Percentiles rank a stretch among this genome's conserved stretches.
Evolutionary conservation across 1,140 invertebrate species (phyloP).

Genomic region (Lanistes nyassanus): DNA sequence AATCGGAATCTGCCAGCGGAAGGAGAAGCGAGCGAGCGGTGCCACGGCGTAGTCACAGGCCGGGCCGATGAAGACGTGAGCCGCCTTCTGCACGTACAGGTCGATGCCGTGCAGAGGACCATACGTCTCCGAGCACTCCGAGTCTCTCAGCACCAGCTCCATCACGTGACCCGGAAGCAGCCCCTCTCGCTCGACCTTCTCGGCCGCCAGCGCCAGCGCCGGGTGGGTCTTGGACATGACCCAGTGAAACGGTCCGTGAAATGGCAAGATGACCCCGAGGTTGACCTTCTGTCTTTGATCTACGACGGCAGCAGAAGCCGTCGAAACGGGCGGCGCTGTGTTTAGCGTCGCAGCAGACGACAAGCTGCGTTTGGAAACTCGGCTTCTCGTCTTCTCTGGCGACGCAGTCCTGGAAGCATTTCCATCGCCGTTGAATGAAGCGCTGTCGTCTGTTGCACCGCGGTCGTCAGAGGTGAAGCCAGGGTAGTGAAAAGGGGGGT

Average conservation of each 20-base stretch:
- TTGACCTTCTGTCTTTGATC: conserved; percentile 18
- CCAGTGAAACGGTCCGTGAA: conserved; percentile 32
- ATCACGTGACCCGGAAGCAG: conserved; percentile 39
- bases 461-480: too few relatives aligned
- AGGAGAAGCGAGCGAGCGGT: conserved; percentile 86
- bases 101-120: conserved; percentile 58
- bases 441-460: too few relatives aligned
- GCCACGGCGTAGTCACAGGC: conserved; percentile 93
- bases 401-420: too few relatives aligned
- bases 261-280: conserved; percentile 42
- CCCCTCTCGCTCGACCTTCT: conserved; percentile 30
- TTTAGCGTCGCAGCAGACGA: neutral
- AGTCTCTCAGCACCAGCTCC: conserved; percentile 42
- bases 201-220: conserved; percentile 52
- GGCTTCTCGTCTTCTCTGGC: too few relatives aligned
- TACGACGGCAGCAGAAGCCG: neutral
- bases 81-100: conserved; percentile 48
- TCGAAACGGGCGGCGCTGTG: neutral
- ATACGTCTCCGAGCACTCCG: conserved; percentile 54
- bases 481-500: too few relatives aligned
- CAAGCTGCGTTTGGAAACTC: neutral
- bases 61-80: conserved; percentile 88
- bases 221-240: conserved; percentile 43
- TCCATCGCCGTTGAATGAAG: too few relatives aligned
- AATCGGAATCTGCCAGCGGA: conserved; percentile 86